Conservation (phyloP, 2,113 vertebrate genomes). For the Neotoma lepida region DNA sequence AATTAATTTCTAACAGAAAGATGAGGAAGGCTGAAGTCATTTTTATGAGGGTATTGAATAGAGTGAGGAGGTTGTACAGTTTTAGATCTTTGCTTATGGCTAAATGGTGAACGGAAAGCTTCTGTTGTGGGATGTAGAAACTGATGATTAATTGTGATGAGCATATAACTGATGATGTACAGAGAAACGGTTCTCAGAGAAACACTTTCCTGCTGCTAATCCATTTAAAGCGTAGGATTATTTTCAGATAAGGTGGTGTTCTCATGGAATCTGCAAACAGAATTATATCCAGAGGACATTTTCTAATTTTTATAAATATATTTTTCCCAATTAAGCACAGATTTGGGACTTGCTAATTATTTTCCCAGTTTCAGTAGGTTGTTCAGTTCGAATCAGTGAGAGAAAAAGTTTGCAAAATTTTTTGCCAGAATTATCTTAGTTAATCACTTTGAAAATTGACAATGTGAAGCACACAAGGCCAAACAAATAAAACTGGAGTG, state of each 20-base stretch:
- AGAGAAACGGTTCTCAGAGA: not conserved
- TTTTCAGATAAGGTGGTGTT: not conserved
- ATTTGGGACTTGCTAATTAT: not conserved
- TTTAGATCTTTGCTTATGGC: conserved; percentile 53
- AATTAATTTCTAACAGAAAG: conserved; percentile 60
- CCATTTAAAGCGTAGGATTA: not conserved
- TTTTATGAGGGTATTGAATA: conserved; percentile 47
- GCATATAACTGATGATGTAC: not conserved
- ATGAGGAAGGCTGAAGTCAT: conserved; percentile 44
- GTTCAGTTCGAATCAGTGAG: not conserved
- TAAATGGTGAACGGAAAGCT: conserved; percentile 44
- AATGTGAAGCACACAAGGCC: not conserved
- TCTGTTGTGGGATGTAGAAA: conserved; percentile 21
- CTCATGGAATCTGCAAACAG: not conserved
- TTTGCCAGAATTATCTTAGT: not conserved
- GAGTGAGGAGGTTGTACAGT: conserved; percentile 47
- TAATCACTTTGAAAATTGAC: conserved; percentile 46
- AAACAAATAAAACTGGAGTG: not conserved
- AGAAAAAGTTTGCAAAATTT: not conserved
- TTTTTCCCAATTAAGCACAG: not conserved
- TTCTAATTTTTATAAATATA: conserved; percentile 27
- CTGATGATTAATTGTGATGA: conserved; percentile 33
- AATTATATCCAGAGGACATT: conserved; percentile 13
- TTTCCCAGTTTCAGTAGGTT: not conserved
- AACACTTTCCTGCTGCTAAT: not conserved